Base-by-base conservation (phyloP, 2,113 vertebrate genomes). In the Ammodytes dubius region DNA sequence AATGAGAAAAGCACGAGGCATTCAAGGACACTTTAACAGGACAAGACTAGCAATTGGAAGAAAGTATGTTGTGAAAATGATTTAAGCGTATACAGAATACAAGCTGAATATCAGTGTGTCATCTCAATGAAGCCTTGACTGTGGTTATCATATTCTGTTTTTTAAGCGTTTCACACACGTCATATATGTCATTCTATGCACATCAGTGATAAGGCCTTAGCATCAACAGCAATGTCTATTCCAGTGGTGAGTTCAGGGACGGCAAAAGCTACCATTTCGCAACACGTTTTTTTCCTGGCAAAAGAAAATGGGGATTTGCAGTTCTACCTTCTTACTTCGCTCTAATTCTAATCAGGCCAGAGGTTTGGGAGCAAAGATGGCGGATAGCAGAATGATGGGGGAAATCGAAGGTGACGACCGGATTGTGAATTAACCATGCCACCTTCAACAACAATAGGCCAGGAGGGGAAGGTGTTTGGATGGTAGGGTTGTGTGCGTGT, bases 361-460 rank as follows among this genome's bases (percentile, higher is more conserved):
- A 56, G 54, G 58, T 17, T 54, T 35, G 19, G 60, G 52, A 37
- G 35, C 27, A 49, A 70, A 77, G 27, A 61, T 10, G 57, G 78
- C 40, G 10, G 27, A 27, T 27, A 27, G 77, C 37, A 9, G 40
- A 39, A 14, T 0, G 8, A 35, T 0, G 74, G 12, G 6, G n/a
- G n/a, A 2, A 45, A 72, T 19, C 1, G 37, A 53, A 68, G 19
- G n/a, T 12, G 70, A 52, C 17, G 9, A 35, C 27, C n/a, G 45
- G 45, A 13, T 2, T 2, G 37, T 45, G 42, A 46, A 43, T 37
- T 7, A 70, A 49, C 7, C 2, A 8, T 49, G 54, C 50, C 27
- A 43, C 49, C 76, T 47, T 53, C 19, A 10, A 63, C 50, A 89
- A 85, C 79, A 88, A 84, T 60, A 49, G 49, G 65, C 14, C 1